A percentile compares a stretch with the other conserved stretches of the same genome.
phyloP scores from a whole-genome alignment of 2,113 vertebrate genomes.

The Anhinga rufa region DNA sequence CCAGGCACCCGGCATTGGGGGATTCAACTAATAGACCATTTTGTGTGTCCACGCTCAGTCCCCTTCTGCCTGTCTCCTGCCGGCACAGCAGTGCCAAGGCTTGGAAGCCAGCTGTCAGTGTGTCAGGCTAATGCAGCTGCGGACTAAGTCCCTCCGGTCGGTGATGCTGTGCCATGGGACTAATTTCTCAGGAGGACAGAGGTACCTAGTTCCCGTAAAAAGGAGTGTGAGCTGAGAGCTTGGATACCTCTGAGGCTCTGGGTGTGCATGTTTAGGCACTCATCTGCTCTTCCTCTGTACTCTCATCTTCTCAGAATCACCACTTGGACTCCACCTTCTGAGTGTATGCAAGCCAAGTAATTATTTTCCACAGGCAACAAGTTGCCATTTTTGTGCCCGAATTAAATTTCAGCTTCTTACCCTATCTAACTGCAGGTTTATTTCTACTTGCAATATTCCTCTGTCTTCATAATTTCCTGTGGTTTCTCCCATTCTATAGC shows the following conservation, averaged over 20 bases:
- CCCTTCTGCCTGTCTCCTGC: neutral
- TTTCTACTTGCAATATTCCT: neutral
- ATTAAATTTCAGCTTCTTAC: neutral
- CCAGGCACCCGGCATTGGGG: neutral
- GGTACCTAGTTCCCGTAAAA: neutral
- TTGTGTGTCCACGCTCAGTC: accelerated
- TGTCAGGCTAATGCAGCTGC: neutral
- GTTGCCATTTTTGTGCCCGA: neutral
- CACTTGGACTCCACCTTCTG: neutral
- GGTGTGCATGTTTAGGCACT: neutral
- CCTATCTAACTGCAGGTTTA: neutral
- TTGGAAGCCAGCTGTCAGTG: accelerated
- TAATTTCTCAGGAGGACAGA: neutral
- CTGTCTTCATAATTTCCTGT: neutral
- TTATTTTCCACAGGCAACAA: neutral
- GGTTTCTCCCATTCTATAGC: neutral
- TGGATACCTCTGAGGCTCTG: neutral
- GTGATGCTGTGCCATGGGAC: neutral
- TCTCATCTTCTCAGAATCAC: neutral
- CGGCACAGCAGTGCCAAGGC: accelerated
- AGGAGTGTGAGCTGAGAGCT: neutral
- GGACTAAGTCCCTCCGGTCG: accelerated
- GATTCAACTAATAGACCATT: neutral
- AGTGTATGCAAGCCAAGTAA: neutral
- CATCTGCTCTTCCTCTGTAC: neutral